Evolutionary conservation across 2,797 vertebrate genomes (phyloP), one percentile per base, ranked within the genome.

Genomic region (Sebastes minor): DNA sequence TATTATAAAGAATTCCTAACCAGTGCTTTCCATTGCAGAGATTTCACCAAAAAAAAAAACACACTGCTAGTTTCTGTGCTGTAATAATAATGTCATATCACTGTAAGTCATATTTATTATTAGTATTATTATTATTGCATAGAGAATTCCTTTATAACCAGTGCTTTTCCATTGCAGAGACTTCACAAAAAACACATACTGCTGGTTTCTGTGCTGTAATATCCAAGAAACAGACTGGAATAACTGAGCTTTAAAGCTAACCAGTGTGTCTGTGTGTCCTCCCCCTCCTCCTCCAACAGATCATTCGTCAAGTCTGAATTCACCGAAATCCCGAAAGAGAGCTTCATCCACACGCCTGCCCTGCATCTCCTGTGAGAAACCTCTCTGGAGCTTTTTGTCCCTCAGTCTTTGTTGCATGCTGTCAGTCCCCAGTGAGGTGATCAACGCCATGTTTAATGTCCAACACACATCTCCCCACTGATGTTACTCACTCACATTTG

Each of bases 271-370:
- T n/a, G 5, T 76, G 12, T 83, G 69, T 59, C 18, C 59, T 71
- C 33, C 55, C 28, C 68, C 69, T n/a, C 61, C 33, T 6, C 35
- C 23, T 32, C 59, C 76, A 94, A 88, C 96, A 99, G 98, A 95
- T 99, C 98, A 82, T 99, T 99, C 95, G 97, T 99, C 94, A 99
- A 98, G 96, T 98, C 97, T 83, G 97, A 96, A 95, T 99, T 99
- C 95, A 97, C 96, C 83, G 97, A 98, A 96, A 99, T 99, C 96
- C 97, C 97, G 73, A 98, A 98, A 90, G 97, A 98, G 96, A 99
- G 97, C 96, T 99, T 99, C 96, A 97, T 97, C 93, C 97, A 98
- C 96, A 97, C 96, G 90, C 97, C 98, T 87, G 97, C 97, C 88
- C 97, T 99, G 95, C 97, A 99, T 93, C 97, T 99, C 94, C 97